Percentiles rank a stretch among this genome's conserved stretches.
Evolutionary conservation across 2,113 vertebrate genomes (phyloP).

Genomic region (Brachyhypopomus occidentalis): DNA sequence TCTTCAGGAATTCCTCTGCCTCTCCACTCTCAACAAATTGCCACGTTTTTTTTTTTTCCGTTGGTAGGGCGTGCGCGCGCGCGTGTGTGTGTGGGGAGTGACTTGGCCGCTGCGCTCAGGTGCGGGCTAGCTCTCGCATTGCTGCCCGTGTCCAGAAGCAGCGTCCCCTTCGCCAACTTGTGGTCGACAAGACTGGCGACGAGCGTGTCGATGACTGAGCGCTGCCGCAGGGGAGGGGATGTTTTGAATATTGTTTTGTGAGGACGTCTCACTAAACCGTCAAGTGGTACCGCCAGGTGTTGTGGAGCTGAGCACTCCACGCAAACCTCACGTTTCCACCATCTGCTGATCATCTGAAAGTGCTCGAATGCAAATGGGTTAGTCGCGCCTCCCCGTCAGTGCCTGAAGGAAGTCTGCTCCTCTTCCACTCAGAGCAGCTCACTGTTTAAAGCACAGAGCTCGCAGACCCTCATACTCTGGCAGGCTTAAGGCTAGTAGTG

Average conservation of each 20-base stretch:
- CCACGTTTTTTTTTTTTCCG: no score
- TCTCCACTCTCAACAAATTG: not conserved
- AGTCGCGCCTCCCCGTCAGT: constrained; percentile 11
- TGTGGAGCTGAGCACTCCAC: constrained; percentile 30
- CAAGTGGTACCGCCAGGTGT: constrained; percentile 29
- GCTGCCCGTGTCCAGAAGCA: no score
- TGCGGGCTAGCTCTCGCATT: no score
- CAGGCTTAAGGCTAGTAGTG: not conserved
- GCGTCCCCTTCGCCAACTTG: not conserved
- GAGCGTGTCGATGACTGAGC: not conserved
- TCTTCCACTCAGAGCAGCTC: not conserved
- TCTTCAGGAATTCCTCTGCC: constrained; percentile 32
- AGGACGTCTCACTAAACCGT: constrained; percentile 26
- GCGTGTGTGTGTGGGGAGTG: no score
- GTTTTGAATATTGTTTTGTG: constrained; percentile 32
- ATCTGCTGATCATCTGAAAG: constrained; percentile 44
- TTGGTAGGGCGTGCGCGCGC: no score
- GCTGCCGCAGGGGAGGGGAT: not conserved
- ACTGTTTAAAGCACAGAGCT: not conserved
- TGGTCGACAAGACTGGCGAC: not conserved
- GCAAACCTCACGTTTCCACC: constrained; percentile 42
- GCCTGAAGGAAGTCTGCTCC: constrained; percentile 11
- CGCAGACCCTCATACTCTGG: not conserved
- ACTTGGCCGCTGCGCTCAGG: no score
- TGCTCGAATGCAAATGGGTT: constrained; percentile 9